These are phyloP conservation scores for Daboia siamensis DNA, from an alignment of 2,113 vertebrate species.

Conservation along the genomic window DNA sequence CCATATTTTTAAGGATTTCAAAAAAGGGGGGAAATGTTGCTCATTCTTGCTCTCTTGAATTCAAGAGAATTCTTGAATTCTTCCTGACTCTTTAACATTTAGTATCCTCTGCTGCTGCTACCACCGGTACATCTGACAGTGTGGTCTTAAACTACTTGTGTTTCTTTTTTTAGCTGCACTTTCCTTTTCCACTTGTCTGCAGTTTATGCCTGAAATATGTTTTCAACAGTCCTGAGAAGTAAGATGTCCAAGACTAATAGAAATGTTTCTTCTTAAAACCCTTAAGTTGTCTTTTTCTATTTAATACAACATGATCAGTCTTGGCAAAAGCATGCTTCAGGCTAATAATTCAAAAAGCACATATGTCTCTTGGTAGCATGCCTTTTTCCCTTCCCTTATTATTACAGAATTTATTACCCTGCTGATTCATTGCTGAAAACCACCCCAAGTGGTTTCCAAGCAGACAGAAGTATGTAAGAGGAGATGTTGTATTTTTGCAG, in stretches of 20 bases:
- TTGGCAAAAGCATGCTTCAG: not conserved
- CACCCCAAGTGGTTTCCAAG: not conserved
- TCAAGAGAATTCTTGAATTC: not conserved
- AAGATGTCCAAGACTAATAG: not conserved
- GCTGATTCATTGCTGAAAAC: not conserved
- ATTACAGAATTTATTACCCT: not conserved
- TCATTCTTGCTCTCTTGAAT: not conserved
- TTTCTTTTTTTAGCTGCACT: not conserved
- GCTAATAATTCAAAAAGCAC: not conserved
- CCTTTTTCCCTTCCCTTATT: not conserved
- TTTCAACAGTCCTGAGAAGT: not conserved
- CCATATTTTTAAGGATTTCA: not conserved
- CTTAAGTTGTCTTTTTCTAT: not conserved
- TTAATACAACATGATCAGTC: not conserved
- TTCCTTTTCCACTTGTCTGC: not conserved
- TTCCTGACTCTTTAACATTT: not conserved
- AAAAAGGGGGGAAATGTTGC: not conserved
- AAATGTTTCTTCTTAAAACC: not conserved
- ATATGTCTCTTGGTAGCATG: not conserved
- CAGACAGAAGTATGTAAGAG: not conserved
- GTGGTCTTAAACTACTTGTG: not conserved
- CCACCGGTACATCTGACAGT: not conserved
- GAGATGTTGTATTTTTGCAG: not conserved
- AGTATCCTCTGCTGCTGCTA: not conserved
- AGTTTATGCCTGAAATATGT: not conserved